These are phyloP conservation scores for Sepioteuthis lessoniana DNA, from an alignment of 2,888 invertebrate species.

Conservation along the genomic window DNA sequence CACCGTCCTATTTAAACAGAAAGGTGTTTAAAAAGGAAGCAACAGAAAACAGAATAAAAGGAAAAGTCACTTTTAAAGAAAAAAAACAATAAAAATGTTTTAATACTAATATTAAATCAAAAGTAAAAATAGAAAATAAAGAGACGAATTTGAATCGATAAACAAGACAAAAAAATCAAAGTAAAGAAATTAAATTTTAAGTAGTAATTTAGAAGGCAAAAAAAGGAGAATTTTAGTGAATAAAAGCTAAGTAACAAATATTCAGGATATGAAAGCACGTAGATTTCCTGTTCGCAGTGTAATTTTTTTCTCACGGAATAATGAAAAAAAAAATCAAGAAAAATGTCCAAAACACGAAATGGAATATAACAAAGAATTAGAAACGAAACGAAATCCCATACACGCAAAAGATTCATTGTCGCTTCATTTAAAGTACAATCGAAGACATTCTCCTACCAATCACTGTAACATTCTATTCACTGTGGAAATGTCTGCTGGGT, in stretches of 20 bases:
- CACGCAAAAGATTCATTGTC: background rate
- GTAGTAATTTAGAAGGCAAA: background rate
- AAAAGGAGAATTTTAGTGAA: background rate
- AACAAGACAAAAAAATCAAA: background rate
- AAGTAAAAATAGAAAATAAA: background rate
- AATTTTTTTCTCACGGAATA: background rate
- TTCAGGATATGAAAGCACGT: conserved; percentile 5
- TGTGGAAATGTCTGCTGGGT: background rate
- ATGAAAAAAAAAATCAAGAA: background rate
- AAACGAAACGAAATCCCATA: background rate
- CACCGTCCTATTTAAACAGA: background rate
- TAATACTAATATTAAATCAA: background rate
- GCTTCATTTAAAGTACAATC: background rate
- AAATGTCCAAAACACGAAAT: background rate
- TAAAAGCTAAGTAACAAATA: conserved; percentile 5
- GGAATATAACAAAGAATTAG: background rate
- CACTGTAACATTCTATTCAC: background rate
- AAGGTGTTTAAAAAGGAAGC: background rate
- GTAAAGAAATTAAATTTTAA: background rate
- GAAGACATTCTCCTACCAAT: background rate
- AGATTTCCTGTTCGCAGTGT: background rate
- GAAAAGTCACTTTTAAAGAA: background rate
- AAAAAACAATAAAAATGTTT: background rate
- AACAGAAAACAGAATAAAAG: background rate
- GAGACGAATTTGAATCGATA: background rate